Evolutionary conservation across 2,113 vertebrate species (phyloP).

Genomic region (Phodopus roborovskii): DNA sequence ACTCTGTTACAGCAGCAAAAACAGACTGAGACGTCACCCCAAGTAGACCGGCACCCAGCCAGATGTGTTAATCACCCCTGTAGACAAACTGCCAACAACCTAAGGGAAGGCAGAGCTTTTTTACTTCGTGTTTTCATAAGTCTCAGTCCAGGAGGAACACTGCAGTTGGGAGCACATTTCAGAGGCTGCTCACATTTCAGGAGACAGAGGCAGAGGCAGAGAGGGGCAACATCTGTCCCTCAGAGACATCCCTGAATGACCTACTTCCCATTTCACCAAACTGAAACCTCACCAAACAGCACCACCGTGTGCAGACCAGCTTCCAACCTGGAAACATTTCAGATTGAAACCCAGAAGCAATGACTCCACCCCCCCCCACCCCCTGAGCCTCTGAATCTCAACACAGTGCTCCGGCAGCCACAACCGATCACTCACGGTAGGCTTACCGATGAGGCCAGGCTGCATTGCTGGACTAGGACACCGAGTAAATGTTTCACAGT

Average conservation of each 20-base stretch:
- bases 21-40: not conserved
- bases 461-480: no score
- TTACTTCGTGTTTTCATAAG: not conserved
- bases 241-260: not conserved
- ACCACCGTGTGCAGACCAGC: no score
- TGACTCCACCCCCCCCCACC: no score
- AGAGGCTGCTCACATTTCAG: no score
- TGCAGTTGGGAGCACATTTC: not conserved
- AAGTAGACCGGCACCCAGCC: not conserved
- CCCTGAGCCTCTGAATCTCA: not conserved
- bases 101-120: not conserved
- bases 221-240: no score
- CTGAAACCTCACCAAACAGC: not conserved
- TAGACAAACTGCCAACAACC: not conserved
- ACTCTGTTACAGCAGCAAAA: not conserved
- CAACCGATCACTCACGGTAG: no score
- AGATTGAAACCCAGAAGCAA: not conserved
- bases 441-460: no score
- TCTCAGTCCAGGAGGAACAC: not conserved
- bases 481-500: no score
- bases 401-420: not conserved
- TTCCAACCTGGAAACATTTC: not conserved
- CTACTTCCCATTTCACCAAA: not conserved
- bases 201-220: not conserved
- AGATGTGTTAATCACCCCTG: not conserved